A percentile compares a stretch with the other conserved stretches of the same genome.
Evolutionary conservation across 2,888 invertebrate species (phyloP).

Genomic region (Pinctada fucata): DNA sequence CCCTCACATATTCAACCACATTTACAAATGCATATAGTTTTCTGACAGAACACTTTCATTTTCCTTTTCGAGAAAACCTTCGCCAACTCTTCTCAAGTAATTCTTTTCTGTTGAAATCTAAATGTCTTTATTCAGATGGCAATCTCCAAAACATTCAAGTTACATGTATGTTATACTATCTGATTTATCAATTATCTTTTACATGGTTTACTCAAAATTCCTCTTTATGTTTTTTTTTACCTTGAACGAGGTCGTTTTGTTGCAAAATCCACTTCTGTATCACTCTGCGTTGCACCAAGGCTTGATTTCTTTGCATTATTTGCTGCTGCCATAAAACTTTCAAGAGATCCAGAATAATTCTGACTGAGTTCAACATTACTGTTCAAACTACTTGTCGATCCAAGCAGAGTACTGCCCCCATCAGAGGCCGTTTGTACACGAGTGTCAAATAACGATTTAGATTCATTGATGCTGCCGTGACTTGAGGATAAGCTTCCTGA

Average conservation of each 20-base stretch:
- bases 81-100: no score
- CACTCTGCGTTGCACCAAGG: constrained; percentile 15
- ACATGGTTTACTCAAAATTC: no score
- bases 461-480: constrained; percentile 15
- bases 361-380: constrained; percentile 11
- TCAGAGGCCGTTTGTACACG: constrained; percentile 6
- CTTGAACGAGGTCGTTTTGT: constrained; percentile 43
- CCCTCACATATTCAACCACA: no score
- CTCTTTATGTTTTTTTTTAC: constrained; percentile 9
- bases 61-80: no score
- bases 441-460: not conserved
- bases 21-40: no score
- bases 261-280: constrained; percentile 40
- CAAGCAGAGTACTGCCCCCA: not conserved
- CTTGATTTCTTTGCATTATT: not conserved
- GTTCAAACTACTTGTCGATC: constrained; percentile 4
- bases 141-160: no score
- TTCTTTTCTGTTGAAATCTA: no score
- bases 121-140: no score
- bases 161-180: no score
- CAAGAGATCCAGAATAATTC: constrained; percentile 21
- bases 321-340: constrained; percentile 26
- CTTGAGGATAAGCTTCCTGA: constrained; percentile 25
- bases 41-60: no score
- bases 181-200: no score